These are phyloP conservation scores for Drosophila truncata DNA, from an alignment of 1,140 invertebrate species.

Conservation along the genomic window DNA sequence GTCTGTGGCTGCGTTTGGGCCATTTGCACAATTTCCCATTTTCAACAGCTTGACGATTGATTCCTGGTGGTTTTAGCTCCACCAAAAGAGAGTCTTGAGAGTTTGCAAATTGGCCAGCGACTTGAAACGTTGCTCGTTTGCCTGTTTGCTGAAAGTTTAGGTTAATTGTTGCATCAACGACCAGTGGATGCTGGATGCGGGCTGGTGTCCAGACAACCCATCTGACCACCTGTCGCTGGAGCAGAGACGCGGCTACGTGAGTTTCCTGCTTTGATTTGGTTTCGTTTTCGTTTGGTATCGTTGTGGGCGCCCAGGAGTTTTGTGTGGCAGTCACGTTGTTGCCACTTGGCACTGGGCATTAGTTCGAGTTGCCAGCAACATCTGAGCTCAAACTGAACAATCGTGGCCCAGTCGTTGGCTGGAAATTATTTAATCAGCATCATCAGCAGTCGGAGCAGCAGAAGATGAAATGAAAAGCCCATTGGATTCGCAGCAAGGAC, in stretches of 20 bases:
- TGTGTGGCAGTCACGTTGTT: slow-evolving; percentile 74
- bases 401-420: slow-evolving; percentile 45
- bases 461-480: slow-evolving; percentile 45
- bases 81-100: slow-evolving; percentile 27
- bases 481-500: slow-evolving; percentile 34
- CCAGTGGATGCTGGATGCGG: slow-evolving; percentile 24
- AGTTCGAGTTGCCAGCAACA: slow-evolving; percentile 31
- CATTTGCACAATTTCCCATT: slow-evolving; percentile 77
- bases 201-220: slow-evolving; percentile 56
- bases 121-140: slow-evolving; percentile 63
- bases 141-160: slow-evolving; percentile 69
- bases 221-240: slow-evolving; percentile 74
- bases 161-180: slow-evolving; percentile 79
- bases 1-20: slow-evolving; percentile 32
- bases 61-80: slow-evolving; percentile 50
- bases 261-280: slow-evolving; percentile 32
- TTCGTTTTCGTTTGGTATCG: slow-evolving; percentile 24
- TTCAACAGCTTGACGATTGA: slow-evolving; percentile 81
- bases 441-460: slow-evolving; percentile 37
- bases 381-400: slow-evolving; percentile 31
- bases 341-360: slow-evolving; percentile 76
- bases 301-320: slow-evolving; percentile 56
- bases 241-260: slow-evolving; percentile 43
- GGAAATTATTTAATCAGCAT: slow-evolving; percentile 58
- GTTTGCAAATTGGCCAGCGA: slow-evolving; percentile 67